Evolutionary conservation across 1,140 invertebrate species (phyloP).

Genomic region (Drosophila insularis): DNA sequence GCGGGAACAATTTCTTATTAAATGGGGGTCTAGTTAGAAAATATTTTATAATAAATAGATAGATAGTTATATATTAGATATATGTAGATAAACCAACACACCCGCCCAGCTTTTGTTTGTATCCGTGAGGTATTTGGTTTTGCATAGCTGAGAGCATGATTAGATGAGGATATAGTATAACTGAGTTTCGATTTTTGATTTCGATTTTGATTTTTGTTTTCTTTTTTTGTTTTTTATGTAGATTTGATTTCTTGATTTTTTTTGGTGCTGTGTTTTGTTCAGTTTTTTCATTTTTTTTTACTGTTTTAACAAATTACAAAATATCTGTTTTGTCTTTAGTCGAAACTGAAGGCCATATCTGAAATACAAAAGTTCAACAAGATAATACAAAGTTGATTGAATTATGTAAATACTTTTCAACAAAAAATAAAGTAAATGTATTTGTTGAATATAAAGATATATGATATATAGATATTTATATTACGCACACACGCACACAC

Average conservation of each 20-base stretch:
- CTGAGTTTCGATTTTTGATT: conserved; percentile 68
- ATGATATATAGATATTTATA: conserved; percentile 22
- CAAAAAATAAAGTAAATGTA: conserved; percentile 18
- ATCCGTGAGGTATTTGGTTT: conserved; percentile 41
- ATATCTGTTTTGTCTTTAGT: conserved; percentile 68
- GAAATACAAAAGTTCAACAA: conserved; percentile 80
- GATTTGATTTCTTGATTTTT: conserved; percentile 44
- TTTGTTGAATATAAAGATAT: conserved; percentile 28
- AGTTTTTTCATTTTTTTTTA: conserved; percentile 37
- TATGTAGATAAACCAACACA: conserved; percentile 61
- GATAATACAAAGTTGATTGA: conserved; percentile 64
- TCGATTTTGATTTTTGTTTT: conserved; percentile 44
- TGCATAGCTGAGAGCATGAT: conserved; percentile 50
- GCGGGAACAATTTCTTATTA: neutral
- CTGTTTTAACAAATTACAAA: conserved; percentile 70
- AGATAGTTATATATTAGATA: conserved; percentile 29
- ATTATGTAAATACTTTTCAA: conserved; percentile 31
- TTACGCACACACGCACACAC: conserved; percentile 54
- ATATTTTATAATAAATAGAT: conserved; percentile 16
- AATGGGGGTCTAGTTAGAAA: conserved; percentile 17
- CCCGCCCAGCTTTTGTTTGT: conserved; percentile 55
- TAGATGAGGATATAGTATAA: conserved; percentile 39
- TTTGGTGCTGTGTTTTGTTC: conserved; percentile 44
- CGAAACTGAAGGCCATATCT: conserved; percentile 83
- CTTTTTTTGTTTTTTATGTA: conserved; percentile 36